phyloP scores from a whole-genome alignment of 2,888 invertebrate species.

The Scaptomyza cyrtandrae region DNA sequence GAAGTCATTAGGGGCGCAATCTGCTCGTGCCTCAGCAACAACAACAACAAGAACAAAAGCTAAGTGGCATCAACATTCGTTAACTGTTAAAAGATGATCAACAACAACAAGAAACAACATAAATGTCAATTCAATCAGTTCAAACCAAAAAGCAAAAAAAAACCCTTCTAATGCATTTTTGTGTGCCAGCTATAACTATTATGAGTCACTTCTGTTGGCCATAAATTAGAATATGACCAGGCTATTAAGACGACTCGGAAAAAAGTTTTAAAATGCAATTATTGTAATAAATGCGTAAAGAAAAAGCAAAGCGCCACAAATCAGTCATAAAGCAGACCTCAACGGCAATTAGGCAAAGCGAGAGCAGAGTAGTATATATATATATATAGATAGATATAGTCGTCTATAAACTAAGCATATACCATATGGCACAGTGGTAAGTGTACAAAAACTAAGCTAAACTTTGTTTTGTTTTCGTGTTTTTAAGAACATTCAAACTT shows the following conservation, averaged over 20 bases:
- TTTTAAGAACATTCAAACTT: no score
- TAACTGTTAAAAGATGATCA: not conserved
- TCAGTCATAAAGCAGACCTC: slow-evolving; percentile 58
- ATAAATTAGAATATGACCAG: slow-evolving; percentile 68
- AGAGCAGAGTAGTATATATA: slow-evolving; percentile 13
- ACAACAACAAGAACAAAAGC: not conserved
- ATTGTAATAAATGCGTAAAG: slow-evolving; percentile 76
- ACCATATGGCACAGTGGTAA: not conserved
- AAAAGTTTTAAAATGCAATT: slow-evolving; percentile 68
- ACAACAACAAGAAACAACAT: not conserved
- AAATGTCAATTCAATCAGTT: slow-evolving; percentile 8
- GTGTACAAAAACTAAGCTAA: not conserved
- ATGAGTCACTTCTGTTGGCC: slow-evolving; percentile 44
- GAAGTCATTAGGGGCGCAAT: slow-evolving; percentile 77
- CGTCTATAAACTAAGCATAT: not conserved
- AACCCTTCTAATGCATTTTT: slow-evolving; percentile 39
- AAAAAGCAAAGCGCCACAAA: slow-evolving; percentile 59
- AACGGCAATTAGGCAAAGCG: slow-evolving; percentile 58
- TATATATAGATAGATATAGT: slow-evolving; percentile 8
- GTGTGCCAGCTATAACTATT: slow-evolving; percentile 4
- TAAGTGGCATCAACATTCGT: slow-evolving; percentile 25
- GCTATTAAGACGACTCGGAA: slow-evolving; percentile 46
- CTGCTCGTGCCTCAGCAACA: slow-evolving; percentile 39
- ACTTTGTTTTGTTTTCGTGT: no score
- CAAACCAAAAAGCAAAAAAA: not conserved